Conservation (phyloP, 1,140 invertebrate genomes). For the Drosophila navojoa region DNA sequence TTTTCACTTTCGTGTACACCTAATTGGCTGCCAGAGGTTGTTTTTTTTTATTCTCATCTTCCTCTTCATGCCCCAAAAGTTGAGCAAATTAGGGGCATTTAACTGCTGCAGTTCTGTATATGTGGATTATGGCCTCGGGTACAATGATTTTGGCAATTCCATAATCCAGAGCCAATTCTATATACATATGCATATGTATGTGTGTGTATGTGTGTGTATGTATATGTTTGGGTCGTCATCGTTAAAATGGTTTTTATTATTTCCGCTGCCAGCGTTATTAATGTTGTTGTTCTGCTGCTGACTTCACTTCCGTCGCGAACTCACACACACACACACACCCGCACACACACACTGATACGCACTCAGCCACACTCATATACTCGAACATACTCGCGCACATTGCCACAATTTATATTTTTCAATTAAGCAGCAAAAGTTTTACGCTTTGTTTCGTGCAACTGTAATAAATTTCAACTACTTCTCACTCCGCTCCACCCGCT, state of each 20-base stretch:
- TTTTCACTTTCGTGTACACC: conserved; percentile 44
- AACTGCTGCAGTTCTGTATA: conserved; percentile 52
- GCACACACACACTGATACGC: not conserved
- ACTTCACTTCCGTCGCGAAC: conserved; percentile 61
- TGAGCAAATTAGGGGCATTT: conserved; percentile 50
- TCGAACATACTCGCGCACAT: conserved; percentile 25
- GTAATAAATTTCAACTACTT: conserved; percentile 77
- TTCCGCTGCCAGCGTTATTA: conserved; percentile 72
- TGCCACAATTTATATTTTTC: conserved; percentile 78
- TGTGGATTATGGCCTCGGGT: not conserved
- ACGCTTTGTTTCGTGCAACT: conserved; percentile 78
- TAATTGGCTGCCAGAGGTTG: conserved; percentile 42
- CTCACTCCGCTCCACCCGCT: not conserved
- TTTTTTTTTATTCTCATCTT: not conserved
- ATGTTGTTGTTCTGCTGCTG: conserved; percentile 74
- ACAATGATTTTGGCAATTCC: conserved; percentile 27
- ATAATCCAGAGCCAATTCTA: conserved; percentile 56
- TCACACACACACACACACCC: conserved; percentile 12
- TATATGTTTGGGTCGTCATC: conserved; percentile 62
- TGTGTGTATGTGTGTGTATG: not conserved
- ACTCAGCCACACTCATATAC: not conserved
- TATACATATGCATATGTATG: not conserved
- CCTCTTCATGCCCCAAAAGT: too few species aligned
- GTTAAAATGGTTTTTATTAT: conserved; percentile 80
- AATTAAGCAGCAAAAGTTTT: conserved; percentile 81